phyloP scores from a whole-genome alignment of 1,140 invertebrate species.

The Lucilia cuprina region DNA sequence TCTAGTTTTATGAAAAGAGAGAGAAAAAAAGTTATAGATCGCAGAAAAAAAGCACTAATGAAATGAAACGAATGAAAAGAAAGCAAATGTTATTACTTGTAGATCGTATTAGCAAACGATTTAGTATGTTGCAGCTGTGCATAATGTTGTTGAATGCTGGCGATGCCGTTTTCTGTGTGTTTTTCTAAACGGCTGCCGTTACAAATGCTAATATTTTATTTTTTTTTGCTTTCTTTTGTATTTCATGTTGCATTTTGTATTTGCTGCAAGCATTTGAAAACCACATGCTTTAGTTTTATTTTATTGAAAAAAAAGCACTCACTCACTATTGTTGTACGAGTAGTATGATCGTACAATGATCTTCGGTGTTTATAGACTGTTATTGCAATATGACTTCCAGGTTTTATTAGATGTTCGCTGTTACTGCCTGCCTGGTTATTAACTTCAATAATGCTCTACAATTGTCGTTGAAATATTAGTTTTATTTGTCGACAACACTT shows the following conservation, averaged over 20 bases:
- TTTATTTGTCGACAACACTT: constrained; percentile 6
- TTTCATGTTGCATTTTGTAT: not conserved
- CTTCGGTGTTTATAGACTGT: not conserved
- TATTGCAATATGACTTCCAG: not conserved
- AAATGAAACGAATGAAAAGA: constrained; percentile 22
- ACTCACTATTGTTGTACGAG: not conserved
- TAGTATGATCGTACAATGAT: not conserved
- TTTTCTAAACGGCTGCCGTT: constrained; percentile 30
- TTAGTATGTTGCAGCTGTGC: constrained; percentile 16
- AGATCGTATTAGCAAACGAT: constrained; percentile 22
- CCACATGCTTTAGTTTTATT: constrained; percentile 8
- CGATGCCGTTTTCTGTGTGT: not conserved
- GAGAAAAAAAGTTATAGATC: not conserved
- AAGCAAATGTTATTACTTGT: constrained; percentile 21
- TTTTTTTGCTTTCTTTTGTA: not conserved
- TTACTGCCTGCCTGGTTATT: not conserved
- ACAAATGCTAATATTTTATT: constrained; percentile 28
- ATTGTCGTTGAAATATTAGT: not conserved
- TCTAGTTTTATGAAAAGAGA: not conserved
- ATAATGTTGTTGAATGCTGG: not conserved
- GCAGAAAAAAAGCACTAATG: not conserved
- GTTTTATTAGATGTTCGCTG: not conserved
- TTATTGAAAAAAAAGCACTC: not conserved
- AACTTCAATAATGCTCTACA: not conserved
- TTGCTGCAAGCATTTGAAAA: not conserved